Evolutionary conservation across 2,113 vertebrate species (phyloP).

Genomic region (Pseudorectes ferrugineus): DNA sequence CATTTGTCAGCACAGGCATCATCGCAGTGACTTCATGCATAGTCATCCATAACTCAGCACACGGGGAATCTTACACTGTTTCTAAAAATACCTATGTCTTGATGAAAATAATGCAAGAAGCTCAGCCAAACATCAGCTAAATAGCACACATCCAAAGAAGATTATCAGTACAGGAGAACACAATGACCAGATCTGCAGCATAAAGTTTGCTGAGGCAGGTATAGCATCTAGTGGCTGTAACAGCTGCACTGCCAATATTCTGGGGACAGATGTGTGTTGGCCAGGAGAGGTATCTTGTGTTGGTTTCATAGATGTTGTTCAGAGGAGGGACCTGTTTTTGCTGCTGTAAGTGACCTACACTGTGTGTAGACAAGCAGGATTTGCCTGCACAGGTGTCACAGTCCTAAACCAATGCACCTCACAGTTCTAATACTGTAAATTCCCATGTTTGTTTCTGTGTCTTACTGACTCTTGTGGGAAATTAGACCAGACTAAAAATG

Average conservation of each 20-base stretch:
- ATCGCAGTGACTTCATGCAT: background rate
- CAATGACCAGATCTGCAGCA: background rate
- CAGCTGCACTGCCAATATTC: background rate
- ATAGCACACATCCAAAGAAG: background rate
- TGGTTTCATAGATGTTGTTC: background rate
- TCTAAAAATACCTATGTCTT: background rate
- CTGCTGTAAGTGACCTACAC: accelerated
- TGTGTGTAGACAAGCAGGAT: background rate
- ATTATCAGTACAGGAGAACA: background rate
- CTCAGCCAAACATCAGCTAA: background rate
- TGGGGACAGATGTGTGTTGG: accelerated
- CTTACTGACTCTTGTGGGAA: background rate
- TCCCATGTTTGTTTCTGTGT: background rate
- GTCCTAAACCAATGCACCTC: background rate
- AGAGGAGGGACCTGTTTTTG: background rate
- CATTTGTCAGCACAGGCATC: background rate
- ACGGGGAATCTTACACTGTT: background rate
- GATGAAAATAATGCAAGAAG: background rate
- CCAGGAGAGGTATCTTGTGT: background rate
- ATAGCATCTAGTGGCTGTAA: background rate
- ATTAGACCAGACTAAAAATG: background rate
- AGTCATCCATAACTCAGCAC: background rate
- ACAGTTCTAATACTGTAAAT: background rate
- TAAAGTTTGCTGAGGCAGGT: background rate
- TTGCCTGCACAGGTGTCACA: background rate